Percentiles rank a stretch among this genome's conserved stretches.
Conservation (phyloP, 2,113 vertebrate species). For the Sceloporus tristichus region DNA sequence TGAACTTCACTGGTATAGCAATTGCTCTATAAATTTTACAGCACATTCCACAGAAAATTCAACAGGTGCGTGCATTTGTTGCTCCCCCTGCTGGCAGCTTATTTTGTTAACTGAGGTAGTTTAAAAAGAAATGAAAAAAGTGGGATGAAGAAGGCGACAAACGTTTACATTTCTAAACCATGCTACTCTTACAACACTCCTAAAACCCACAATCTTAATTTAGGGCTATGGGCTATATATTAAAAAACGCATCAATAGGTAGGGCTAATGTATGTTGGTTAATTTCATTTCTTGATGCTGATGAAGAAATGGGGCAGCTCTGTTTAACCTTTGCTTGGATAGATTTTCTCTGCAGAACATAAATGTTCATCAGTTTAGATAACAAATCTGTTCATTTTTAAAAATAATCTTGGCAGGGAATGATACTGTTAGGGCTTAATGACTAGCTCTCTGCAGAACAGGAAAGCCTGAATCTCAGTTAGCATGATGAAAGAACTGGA, state of each 20-base stretch:
- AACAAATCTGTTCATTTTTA: neutral
- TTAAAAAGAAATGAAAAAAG: constrained; percentile 49
- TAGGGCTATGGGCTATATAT: constrained; percentile 32
- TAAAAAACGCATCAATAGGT: neutral
- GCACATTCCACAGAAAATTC: constrained; percentile 69
- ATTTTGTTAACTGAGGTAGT: constrained; percentile 85
- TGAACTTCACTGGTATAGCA: constrained; percentile 47
- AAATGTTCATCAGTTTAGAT: constrained; percentile 17
- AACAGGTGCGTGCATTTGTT: constrained; percentile 70
- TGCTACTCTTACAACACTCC: constrained; percentile 28
- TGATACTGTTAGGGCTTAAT: neutral
- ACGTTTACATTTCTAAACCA: constrained; percentile 4
- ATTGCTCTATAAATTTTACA: constrained; percentile 69
- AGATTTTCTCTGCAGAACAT: no score
- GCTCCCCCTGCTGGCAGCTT: constrained; percentile 70
- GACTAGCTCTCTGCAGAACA: neutral
- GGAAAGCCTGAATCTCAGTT: neutral
- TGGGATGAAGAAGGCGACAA: constrained; percentile 27
- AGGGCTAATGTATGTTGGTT: neutral
- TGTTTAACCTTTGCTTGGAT: no score
- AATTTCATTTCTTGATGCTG: neutral
- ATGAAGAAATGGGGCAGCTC: no score
- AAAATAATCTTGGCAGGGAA: neutral
- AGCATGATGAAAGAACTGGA: neutral
- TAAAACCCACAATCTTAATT: constrained; percentile 28